phyloP scores from a whole-genome alignment of 2,797 vertebrate species.

The Chiloscyllium punctatum region DNA sequence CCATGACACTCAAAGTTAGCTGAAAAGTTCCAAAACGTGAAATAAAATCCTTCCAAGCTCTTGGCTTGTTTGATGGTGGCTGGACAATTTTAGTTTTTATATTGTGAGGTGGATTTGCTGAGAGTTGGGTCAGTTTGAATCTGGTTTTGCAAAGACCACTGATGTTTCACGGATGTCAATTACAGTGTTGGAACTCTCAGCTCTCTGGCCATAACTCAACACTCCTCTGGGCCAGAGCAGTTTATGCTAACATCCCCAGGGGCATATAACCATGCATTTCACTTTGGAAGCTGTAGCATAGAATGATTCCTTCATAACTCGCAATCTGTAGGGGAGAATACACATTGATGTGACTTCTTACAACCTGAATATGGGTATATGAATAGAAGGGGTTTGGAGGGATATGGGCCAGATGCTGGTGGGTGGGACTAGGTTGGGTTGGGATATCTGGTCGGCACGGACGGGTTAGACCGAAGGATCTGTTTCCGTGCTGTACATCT shows the following conservation, averaged over 20 bases:
- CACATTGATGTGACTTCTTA: not conserved
- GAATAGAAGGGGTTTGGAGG: too few relatives aligned
- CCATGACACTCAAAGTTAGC: not conserved
- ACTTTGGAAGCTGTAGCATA: not conserved
- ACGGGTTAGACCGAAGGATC: too few relatives aligned
- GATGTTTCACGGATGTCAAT: not conserved
- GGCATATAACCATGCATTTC: not conserved
- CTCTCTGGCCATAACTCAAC: not conserved
- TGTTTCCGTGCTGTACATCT: too few relatives aligned
- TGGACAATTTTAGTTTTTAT: not conserved
- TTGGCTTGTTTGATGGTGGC: not conserved
- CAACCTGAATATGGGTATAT: too few relatives aligned
- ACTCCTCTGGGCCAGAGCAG: not conserved
- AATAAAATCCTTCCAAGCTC: not conserved
- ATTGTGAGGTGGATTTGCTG: not conserved
- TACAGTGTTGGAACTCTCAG: not conserved
- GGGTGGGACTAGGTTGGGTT: too few relatives aligned
- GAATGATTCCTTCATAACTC: not conserved
- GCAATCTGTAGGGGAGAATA: not conserved
- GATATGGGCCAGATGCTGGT: too few relatives aligned
- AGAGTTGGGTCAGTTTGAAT: not conserved
- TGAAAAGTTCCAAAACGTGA: not conserved
- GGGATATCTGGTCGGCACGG: too few relatives aligned
- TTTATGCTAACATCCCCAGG: not conserved
- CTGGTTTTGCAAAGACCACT: not conserved